Percentiles rank a stretch among this genome's conserved stretches.
These are phyloP conservation scores for Metacarcinus magister DNA, from an alignment of 2,888 invertebrate genomes.

Conservation along the genomic window DNA sequence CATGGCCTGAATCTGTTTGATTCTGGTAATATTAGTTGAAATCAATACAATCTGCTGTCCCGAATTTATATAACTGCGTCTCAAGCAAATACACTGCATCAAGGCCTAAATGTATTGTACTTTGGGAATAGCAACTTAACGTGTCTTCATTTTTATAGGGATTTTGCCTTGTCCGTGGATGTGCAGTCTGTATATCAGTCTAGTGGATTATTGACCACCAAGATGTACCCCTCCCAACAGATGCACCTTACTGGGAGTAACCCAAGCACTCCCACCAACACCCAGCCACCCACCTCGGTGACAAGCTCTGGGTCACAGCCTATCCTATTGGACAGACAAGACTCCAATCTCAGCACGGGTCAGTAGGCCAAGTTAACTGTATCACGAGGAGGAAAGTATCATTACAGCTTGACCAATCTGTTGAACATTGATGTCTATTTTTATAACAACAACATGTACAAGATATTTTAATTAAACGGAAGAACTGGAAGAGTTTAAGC, in stretches of 20 bases:
- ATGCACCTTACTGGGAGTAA: slow-evolving; percentile 76
- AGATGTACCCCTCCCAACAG: slow-evolving; percentile 63
- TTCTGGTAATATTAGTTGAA: not conserved
- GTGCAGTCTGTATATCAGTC: slow-evolving; percentile 42
- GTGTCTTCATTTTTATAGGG: slow-evolving; percentile 20
- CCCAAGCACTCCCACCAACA: slow-evolving; percentile 76
- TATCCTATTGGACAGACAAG: slow-evolving; percentile 81
- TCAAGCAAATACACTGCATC: not conserved
- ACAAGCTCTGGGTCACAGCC: slow-evolving; percentile 73
- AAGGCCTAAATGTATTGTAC: not conserved
- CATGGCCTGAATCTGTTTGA: not conserved
- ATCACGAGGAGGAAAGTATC: too few relatives aligned
- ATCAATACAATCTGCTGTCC: too few relatives aligned
- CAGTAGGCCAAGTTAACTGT: slow-evolving; percentile 84
- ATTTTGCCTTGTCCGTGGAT: slow-evolving; percentile 19
- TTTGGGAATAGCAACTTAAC: not conserved
- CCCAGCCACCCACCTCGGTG: slow-evolving; percentile 70
- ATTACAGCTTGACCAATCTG: too few relatives aligned
- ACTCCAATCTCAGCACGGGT: slow-evolving; percentile 99
- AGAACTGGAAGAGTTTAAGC: too few relatives aligned
- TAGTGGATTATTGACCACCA: not conserved
- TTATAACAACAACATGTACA: too few relatives aligned
- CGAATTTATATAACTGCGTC: too few relatives aligned
- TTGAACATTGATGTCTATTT: too few relatives aligned
- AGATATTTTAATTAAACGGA: too few relatives aligned